Evolutionary conservation across 2,797 vertebrate species (phyloP), one percentile per base, ranked within the genome.

Genomic region (Molothrus ater): DNA sequence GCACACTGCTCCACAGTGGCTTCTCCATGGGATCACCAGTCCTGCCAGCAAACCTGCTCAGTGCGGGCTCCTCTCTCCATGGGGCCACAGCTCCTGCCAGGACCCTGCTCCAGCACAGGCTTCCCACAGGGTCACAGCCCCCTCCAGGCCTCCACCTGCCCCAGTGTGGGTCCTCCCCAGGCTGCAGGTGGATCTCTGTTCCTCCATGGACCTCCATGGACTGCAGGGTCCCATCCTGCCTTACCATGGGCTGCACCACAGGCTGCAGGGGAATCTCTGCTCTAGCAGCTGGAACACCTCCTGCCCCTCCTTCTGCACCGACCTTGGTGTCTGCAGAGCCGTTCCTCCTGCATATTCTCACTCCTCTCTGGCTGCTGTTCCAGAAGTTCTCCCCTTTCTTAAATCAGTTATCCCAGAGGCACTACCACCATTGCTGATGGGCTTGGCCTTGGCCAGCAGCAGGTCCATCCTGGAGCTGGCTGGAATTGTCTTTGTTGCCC

Each of bases 211-310:
- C 50, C 50, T 53, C 68, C 50, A 42, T 2, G 5, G 38, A 5
- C 50, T 26, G 68, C 3, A 54, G 69, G 31, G 31, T 53, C 50
- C 8, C 68, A 42, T 26, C 68, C 68, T n/a, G 68, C 21, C 38
- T 42, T 1, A 31, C 28, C 28, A 3, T 7, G 26, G 11, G 6
- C 48, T 31, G 34, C 68, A 42, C 13, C n/a, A 18, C 0, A 0
- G 32, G 28, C 16, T 10, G 32, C 38, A 47, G n/a, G 29, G 4
- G 2, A 28, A 59, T 17, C 59, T 78, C 45, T 73, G n/a, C 51
- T 80, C 51, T 0, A 2, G 36, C 5, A 3, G 14, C 22, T 51
- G 65, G 11, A 31, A 6, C 20, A 13, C 29, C 11, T 78, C 36
- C 50, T 71, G 8, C 2, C 11, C 10, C 8, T 71, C n/a, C 38